Evolutionary conservation across 1,140 invertebrate genomes (phyloP).

Genomic region (Chrysopa pallens): DNA sequence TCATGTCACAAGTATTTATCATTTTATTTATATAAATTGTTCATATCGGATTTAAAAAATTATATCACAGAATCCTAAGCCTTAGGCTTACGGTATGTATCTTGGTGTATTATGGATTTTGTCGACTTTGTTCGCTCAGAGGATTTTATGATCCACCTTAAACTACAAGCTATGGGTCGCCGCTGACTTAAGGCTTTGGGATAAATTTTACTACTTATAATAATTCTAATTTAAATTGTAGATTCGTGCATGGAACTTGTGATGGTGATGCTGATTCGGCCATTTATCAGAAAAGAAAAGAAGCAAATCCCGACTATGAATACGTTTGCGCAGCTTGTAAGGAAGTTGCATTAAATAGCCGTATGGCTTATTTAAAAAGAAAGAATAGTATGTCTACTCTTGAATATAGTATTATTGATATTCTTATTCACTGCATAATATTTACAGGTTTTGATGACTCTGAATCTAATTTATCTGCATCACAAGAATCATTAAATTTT

Average conservation of each 20-base stretch:
- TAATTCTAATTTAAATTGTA: conserved; percentile 20
- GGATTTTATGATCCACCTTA: too few species aligned
- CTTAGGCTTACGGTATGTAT: too few species aligned
- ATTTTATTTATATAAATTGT: conserved; percentile 1
- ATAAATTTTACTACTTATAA: too few species aligned
- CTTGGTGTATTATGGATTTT: too few species aligned
- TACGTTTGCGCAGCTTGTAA: conserved; percentile 80
- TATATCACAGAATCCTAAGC: too few species aligned
- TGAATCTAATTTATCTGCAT: conserved; percentile 40
- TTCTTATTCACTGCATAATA: conserved; percentile 2
- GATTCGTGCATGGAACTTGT: conserved; percentile 85
- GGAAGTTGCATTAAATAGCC: conserved; percentile 26
- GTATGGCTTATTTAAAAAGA: conserved; percentile 29
- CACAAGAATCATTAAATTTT: conserved; percentile 45
- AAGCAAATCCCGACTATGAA: conserved; percentile 66
- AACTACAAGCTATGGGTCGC: too few species aligned
- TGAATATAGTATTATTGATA: background rate
- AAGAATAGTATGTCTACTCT: conserved; percentile 37
- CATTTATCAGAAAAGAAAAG: conserved; percentile 60
- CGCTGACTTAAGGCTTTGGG: too few species aligned
- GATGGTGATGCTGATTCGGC: conserved; percentile 71
- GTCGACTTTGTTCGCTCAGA: too few species aligned
- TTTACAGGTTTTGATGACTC: conserved; percentile 37
- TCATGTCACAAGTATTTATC: conserved; percentile 60
- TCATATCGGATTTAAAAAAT: background rate